Conservation (phyloP, 2,113 vertebrate genomes). For the Cricetomys ansorgei region DNA sequence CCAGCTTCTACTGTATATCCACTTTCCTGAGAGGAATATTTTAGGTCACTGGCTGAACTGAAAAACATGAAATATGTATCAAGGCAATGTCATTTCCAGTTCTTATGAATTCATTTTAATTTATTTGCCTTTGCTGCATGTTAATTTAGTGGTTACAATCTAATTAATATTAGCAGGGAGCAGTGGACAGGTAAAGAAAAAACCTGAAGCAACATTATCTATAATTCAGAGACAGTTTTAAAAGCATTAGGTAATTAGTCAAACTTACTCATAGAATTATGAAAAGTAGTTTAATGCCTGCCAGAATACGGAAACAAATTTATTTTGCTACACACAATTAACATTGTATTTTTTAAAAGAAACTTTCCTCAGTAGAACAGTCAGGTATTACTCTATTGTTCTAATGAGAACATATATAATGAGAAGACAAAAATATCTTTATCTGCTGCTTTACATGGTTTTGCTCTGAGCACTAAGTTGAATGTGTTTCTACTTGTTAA, state of each 20-base stretch:
- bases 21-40: slow-evolving; percentile 23
- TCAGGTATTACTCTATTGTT: slow-evolving; percentile 44
- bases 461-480: slow-evolving; percentile 28
- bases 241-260: slow-evolving; percentile 65
- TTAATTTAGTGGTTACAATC: slow-evolving; percentile 1
- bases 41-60: slow-evolving; percentile 17
- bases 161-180: slow-evolving; percentile 59
- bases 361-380: not conserved
- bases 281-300: not conserved
- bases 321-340: slow-evolving; percentile 59
- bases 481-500: not conserved
- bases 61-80: slow-evolving; percentile 21
- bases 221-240: slow-evolving; percentile 65
- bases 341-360: not conserved
- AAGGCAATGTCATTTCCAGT: not conserved
- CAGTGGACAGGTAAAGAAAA: slow-evolving; percentile 25
- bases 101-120: slow-evolving; percentile 14
- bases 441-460: slow-evolving; percentile 15
- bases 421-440: slow-evolving; percentile 42
- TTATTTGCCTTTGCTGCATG: slow-evolving; percentile 23
- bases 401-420: not conserved
- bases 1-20: not conserved
- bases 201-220: slow-evolving; percentile 58
- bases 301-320: slow-evolving; percentile 34
- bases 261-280: slow-evolving; percentile 46